Percentiles rank a stretch among this genome's conserved stretches.
phyloP scores from a whole-genome alignment of 2,113 vertebrate species.

The Mixornis gularis region DNA sequence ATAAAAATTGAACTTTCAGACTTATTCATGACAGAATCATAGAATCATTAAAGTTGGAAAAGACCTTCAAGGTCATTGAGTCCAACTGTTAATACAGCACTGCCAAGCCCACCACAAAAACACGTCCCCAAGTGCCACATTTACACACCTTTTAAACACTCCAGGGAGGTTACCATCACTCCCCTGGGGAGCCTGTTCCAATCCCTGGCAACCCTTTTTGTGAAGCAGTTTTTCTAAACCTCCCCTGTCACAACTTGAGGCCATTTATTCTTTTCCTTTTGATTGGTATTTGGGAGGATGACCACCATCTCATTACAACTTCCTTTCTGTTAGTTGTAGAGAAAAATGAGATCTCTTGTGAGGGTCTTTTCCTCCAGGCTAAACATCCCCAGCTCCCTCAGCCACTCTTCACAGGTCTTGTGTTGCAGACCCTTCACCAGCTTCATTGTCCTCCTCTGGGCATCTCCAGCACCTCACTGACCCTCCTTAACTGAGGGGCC shows the following conservation, averaged over 20 bases:
- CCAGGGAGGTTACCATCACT: background rate
- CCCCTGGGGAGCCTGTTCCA: background rate
- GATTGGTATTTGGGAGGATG: background rate
- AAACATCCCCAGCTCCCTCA: background rate
- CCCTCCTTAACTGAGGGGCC: background rate
- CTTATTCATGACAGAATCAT: background rate
- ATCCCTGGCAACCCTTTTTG: fast-evolving
- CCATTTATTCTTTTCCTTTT: background rate
- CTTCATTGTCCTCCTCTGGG: fast-evolving
- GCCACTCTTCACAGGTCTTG: fast-evolving
- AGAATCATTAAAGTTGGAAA: background rate
- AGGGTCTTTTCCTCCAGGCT: background rate
- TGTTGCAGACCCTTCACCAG: background rate
- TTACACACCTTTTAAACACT: background rate
- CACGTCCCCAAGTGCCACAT: fast-evolving
- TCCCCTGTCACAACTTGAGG: background rate
- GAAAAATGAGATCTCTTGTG: background rate
- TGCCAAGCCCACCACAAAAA: background rate
- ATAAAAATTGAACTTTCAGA: background rate
- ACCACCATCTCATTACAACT: background rate
- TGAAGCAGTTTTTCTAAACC: background rate
- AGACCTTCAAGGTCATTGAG: background rate
- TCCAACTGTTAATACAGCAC: background rate
- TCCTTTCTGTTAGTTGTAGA: background rate
- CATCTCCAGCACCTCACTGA: fast-evolving